Percentiles rank a stretch among this genome's conserved stretches.
Conservation (phyloP, 1,140 invertebrate genomes). For the Hylaeus volcanicus region DNA sequence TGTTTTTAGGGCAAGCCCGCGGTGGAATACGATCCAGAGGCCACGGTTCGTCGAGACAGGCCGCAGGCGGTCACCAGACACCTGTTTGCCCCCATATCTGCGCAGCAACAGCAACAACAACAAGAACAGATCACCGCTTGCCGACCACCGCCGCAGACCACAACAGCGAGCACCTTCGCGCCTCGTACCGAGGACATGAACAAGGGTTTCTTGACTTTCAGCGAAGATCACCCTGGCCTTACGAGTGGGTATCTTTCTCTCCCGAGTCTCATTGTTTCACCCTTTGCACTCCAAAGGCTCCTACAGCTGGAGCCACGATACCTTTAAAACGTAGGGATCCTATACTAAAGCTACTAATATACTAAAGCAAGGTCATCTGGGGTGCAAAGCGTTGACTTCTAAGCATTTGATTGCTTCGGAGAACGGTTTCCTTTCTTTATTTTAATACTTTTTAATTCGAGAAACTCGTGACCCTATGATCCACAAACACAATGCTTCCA, state of each 20-base stretch:
- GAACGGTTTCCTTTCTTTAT: too few relatives aligned
- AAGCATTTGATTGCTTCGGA: too few relatives aligned
- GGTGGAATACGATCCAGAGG: constrained; percentile 58
- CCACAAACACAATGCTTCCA: too few relatives aligned
- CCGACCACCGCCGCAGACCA: constrained; percentile 82
- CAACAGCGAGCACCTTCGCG: constrained; percentile 89
- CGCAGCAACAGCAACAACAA: constrained; percentile 52
- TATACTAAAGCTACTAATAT: too few relatives aligned
- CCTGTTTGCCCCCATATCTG: constrained; percentile 78
- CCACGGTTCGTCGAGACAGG: constrained; percentile 29
- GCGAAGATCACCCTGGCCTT: constrained; percentile 90
- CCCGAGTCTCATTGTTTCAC: not conserved
- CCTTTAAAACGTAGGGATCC: too few relatives aligned
- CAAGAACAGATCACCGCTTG: constrained; percentile 71
- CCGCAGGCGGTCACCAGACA: constrained; percentile 69
- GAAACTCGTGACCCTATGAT: too few relatives aligned
- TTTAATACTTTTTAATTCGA: too few relatives aligned
- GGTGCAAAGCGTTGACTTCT: too few relatives aligned
- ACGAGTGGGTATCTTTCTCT: constrained; percentile 87
- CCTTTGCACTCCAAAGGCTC: too few relatives aligned
- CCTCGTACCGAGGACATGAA: constrained; percentile 95
- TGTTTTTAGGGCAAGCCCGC: constrained; percentile 65
- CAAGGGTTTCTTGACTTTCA: constrained; percentile 93
- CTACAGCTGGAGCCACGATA: too few relatives aligned
- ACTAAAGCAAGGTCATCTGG: too few relatives aligned